Base-by-base conservation (phyloP, 92 coral and sea anemone genomes). In the Umimayanthus chanpuru region DNA sequence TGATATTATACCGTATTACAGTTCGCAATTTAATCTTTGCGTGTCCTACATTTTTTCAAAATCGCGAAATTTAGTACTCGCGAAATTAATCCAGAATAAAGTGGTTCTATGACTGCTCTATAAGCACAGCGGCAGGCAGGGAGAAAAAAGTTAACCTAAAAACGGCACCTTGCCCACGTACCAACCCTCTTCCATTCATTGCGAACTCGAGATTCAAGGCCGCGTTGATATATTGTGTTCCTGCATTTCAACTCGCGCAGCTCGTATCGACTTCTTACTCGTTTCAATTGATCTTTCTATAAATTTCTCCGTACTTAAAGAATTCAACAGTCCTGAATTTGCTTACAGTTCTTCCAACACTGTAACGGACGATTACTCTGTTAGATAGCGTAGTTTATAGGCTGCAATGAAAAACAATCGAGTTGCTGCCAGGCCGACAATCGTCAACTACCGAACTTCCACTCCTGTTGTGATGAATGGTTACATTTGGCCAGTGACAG, bases 381-480 rank as follows among this genome's bases (percentile, higher is more conserved):
- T 3, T 53, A 12, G 18, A 18, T 15, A 53, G 18, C 21, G 14
- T 5, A 0, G 6, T 61, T 61, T 61, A 61, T 21, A 61, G 68
- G 26, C 4, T 61, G 9, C 15, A 61, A 4, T 61, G 68, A 61
- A 61, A 61, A 21, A 20, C 9, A 61, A 4, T 20, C 15, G n/a
- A 21, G 26, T 20, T 72, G 76, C 38, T 29, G 36, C 58, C 5
- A 21, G 10, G 7, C 4, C 15, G 74, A 39, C 74, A 36, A 64
- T 64, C 53, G 21, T 81, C 73, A 81, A 29, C 86, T 82, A 47
- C 86, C 77, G 43, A 82, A 66, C 23, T 15, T 82, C 86, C 76
- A 82, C 58, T 66, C 77, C 21, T 82, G 86, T 28, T 82, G 40
- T 23, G 36, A 2, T 15, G 86, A 82, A 43, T 29, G 58, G 39